Evolutionary conservation across 2,888 invertebrate genomes (phyloP), one percentile per base, ranked within the genome.

Genomic region (Hypena proboscidalis): DNA sequence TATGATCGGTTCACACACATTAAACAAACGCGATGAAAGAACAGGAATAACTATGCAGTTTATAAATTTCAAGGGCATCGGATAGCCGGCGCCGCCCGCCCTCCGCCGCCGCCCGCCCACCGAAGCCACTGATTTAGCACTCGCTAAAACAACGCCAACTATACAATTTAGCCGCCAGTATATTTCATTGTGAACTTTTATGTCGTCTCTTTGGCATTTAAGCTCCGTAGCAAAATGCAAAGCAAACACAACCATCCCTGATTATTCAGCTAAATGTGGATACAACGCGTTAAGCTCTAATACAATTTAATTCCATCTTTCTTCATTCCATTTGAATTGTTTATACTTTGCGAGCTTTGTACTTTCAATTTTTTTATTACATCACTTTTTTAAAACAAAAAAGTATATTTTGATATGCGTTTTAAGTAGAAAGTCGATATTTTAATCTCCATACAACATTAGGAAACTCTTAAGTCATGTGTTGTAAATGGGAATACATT

Each of bases 121-220:
- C 67, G 11, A 34, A 14, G 64, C 57, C 68, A 66, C 56, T 43
- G 58, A 74, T 77, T 76, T 75, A 71, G 65, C 66, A 66, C 67
- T 57, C 59, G 66, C 70, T 74, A 70, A 68, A 68, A 74, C 63
- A 70, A 70, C 68, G 50, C 55, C 53, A 49, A 59, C 64, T 60
- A 58, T 65, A 67, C 67, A 55, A 58, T 55, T 56, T 60, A 50
- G 20, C 42, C 40, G 33, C 49, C 53, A 39, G 47, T 54, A 33
- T 55, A 44, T 57, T 56, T 56, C 46, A 56, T 41, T 53, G 51
- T 38, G 41, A 47, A 56, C 39, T 60, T 66, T 57, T 52, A 44
- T 40, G 36, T 55, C 44, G 48, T 49, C 45, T 56, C 41, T 49
- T 55, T 60, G 63, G 54, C 52, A 67, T 67, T 66, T 49, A 35